These are phyloP conservation scores for Apocheima hispidaria DNA, from an alignment of 2,888 invertebrate species.

Conservation along the genomic window DNA sequence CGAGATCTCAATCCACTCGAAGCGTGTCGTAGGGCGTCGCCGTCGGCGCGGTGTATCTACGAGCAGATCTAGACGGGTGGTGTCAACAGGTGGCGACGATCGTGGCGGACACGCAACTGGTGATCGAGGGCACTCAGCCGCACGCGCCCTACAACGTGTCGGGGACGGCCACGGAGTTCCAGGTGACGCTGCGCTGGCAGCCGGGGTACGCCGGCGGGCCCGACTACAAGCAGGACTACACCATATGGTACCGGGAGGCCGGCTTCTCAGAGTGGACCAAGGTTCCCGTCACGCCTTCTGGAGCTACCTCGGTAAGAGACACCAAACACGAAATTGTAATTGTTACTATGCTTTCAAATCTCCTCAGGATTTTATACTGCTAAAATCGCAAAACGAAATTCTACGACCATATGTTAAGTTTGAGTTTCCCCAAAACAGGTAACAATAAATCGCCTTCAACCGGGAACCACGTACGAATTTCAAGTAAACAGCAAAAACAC, in stretches of 20 bases:
- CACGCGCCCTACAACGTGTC: constrained; percentile 98
- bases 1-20: constrained; percentile 23
- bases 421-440: constrained; percentile 77
- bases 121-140: constrained; percentile 97
- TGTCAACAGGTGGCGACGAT: constrained; percentile 92
- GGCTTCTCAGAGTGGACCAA: constrained; percentile 97
- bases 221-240: constrained; percentile 97
- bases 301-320: constrained; percentile 88
- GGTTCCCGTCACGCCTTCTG: constrained; percentile 96
- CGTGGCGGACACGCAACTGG: constrained; percentile 94
- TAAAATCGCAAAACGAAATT: not conserved
- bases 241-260: constrained; percentile 96
- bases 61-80: constrained; percentile 17
- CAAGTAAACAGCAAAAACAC: constrained; percentile 98
- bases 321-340: not conserved
- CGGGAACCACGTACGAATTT: constrained; percentile 97
- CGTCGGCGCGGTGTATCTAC: constrained; percentile 13
- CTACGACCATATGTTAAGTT: constrained; percentile 10
- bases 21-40: constrained; percentile 9
- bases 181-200: constrained; percentile 96
- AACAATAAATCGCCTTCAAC: constrained; percentile 95
- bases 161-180: constrained; percentile 95
- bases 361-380: not conserved
- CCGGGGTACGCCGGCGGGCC: constrained; percentile 98
- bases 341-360: not conserved